These are phyloP conservation scores for Scartelaos histophorus DNA, from an alignment of 2,113 vertebrate species.

Conservation along the genomic window DNA sequence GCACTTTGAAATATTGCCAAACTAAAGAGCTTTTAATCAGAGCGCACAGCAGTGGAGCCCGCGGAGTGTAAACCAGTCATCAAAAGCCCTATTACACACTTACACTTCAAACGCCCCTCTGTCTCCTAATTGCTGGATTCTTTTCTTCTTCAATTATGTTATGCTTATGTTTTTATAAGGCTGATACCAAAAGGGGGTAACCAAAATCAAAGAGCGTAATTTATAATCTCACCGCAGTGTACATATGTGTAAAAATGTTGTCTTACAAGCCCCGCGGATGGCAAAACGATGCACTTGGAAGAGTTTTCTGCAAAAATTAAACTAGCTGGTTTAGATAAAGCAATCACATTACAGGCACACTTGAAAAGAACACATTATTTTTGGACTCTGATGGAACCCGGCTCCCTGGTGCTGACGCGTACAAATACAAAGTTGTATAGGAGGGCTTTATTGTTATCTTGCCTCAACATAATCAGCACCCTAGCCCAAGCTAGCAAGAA, in stretches of 20 bases:
- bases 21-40: constrained; percentile 75
- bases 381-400: constrained; percentile 51
- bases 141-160: constrained; percentile 71
- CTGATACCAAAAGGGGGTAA: constrained; percentile 52
- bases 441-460: constrained; percentile 69
- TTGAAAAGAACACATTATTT: constrained; percentile 70
- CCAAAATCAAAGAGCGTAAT: constrained; percentile 66
- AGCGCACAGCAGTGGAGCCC: constrained; percentile 57
- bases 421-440: constrained; percentile 67
- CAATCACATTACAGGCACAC: constrained; percentile 68
- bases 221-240: constrained; percentile 57
- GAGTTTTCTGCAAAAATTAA: constrained; percentile 63
- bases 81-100: constrained; percentile 71
- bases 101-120: constrained; percentile 71
- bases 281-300: constrained; percentile 40
- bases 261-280: constrained; percentile 54
- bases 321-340: constrained; percentile 73
- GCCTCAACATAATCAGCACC: constrained; percentile 70
- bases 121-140: constrained; percentile 69
- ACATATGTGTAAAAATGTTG: constrained; percentile 50
- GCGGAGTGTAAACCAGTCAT: constrained; percentile 67
- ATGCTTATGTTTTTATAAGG: constrained; percentile 65
- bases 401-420: constrained; percentile 72
- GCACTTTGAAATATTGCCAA: constrained; percentile 69
- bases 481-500: constrained; percentile 58